Conservation (phyloP, 2,888 invertebrate genomes). For the Tenodera sinensis region DNA sequence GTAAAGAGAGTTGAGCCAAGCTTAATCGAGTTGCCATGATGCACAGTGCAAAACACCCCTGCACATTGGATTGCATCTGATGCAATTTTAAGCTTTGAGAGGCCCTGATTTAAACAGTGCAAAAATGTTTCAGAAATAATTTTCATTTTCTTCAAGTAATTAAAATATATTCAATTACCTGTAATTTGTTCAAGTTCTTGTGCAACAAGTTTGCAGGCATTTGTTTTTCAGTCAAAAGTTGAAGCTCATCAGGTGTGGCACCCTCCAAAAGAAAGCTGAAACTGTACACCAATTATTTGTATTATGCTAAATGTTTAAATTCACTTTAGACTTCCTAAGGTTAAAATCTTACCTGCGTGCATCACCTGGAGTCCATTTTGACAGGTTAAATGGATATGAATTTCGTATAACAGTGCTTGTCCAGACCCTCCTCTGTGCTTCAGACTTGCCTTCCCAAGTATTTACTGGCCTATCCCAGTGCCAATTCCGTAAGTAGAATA, state of each 20-base stretch:
- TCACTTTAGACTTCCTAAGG: neutral
- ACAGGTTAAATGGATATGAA: neutral
- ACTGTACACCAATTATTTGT: neutral
- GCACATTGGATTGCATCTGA: too few species aligned
- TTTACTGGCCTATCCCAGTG: neutral
- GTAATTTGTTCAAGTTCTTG: neutral
- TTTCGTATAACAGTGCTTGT: neutral
- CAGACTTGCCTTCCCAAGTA: neutral
- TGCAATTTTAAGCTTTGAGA: too few species aligned
- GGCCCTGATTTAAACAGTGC: too few species aligned
- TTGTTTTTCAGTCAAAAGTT: neutral
- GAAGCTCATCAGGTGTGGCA: constrained; percentile 17
- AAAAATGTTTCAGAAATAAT: too few species aligned
- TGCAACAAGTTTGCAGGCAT: neutral
- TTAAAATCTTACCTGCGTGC: neutral
- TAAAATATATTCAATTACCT: neutral
- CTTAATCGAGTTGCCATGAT: too few species aligned
- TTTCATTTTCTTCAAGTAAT: too few species aligned
- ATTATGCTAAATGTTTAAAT: neutral
- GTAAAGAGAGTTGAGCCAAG: too few species aligned
- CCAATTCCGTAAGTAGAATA: constrained; percentile 24
- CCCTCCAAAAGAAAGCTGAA: constrained; percentile 18
- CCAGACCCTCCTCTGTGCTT: constrained; percentile 6
- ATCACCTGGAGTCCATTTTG: neutral
- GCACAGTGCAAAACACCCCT: too few species aligned